Conservation (phyloP, 2,797 vertebrate genomes). For the Enteromius argenteus region DNA sequence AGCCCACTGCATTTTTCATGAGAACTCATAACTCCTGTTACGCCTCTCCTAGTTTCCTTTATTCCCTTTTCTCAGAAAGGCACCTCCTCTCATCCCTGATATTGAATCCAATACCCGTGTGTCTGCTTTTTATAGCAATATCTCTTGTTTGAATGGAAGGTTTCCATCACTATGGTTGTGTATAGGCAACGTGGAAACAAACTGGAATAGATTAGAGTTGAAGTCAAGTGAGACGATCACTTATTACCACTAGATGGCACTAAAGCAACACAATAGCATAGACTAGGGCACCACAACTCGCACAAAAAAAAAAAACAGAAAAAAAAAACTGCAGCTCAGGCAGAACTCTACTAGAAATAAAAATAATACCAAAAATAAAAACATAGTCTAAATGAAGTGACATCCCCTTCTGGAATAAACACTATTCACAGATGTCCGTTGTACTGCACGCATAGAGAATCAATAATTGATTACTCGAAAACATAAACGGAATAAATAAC, state of each 20-base stretch:
- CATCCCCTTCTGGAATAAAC: constrained; percentile 74
- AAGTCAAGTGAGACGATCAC: constrained; percentile 78
- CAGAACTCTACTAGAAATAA: constrained; percentile 70
- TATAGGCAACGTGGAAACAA: constrained; percentile 52
- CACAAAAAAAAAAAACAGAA: constrained; percentile 67
- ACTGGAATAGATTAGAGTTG: constrained; percentile 56
- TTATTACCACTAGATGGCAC: constrained; percentile 83
- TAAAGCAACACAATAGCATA: constrained; percentile 83
- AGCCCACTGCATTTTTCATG: constrained; percentile 1
- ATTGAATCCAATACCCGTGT: constrained; percentile 25
- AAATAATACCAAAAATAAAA: constrained; percentile 73
- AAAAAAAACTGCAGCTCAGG: constrained; percentile 68
- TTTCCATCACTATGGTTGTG: constrained; percentile 38
- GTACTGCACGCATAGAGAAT: constrained; percentile 79
- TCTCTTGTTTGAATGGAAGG: constrained; percentile 19
- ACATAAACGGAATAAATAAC: constrained; percentile 84
- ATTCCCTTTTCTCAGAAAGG: constrained; percentile 33
- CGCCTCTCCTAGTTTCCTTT: background rate
- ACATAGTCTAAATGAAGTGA: constrained; percentile 68
- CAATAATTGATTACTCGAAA: constrained; percentile 77
- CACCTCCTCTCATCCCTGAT: constrained; percentile 49
- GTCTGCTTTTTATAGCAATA: constrained; percentile 27
- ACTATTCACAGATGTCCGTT: constrained; percentile 72
- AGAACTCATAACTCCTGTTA: background rate
- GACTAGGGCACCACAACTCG: constrained; percentile 77